Percentiles rank a stretch among this genome's conserved stretches.
Evolutionary conservation across 1,140 invertebrate species (phyloP).

Genomic region (Apis cerana): DNA sequence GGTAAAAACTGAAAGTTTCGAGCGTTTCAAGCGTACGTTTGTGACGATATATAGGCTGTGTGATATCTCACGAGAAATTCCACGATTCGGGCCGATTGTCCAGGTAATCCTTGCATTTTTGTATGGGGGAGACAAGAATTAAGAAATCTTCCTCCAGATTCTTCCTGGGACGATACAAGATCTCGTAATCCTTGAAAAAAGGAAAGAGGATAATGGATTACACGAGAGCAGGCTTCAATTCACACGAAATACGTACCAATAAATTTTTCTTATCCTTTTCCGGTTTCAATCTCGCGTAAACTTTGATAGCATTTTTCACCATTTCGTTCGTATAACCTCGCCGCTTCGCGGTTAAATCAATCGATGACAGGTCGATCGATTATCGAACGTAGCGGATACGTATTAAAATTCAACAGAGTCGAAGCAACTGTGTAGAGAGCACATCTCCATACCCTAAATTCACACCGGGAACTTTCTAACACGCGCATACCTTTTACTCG

Average conservation of each 20-base stretch:
- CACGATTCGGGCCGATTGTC: constrained; percentile 68
- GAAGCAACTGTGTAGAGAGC: background rate
- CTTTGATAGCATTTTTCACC: constrained; percentile 77
- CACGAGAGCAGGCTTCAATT: too few species aligned
- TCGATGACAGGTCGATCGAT: constrained; percentile 29
- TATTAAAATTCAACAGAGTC: background rate
- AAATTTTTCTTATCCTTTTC: constrained; percentile 64
- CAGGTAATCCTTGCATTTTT: constrained; percentile 59
- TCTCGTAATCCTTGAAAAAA: constrained; percentile 68
- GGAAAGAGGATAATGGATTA: background rate
- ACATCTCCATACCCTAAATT: background rate
- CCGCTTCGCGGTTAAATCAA: background rate
- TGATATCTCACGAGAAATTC: constrained; percentile 66
- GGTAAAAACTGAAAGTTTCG: constrained; percentile 75
- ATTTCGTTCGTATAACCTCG: constrained; percentile 59
- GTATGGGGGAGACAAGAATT: constrained; percentile 50
- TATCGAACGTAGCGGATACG: background rate
- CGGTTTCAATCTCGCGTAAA: constrained; percentile 76
- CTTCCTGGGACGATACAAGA: constrained; percentile 65
- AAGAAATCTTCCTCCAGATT: constrained; percentile 69
- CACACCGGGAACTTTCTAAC: too few species aligned
- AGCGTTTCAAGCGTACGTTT: background rate
- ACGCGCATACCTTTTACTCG: background rate
- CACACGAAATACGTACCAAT: constrained; percentile 32
- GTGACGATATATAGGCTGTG: too few species aligned